Base-by-base conservation (phyloP, 2,113 vertebrate genomes). In the Collichthys lucidus region DNA sequence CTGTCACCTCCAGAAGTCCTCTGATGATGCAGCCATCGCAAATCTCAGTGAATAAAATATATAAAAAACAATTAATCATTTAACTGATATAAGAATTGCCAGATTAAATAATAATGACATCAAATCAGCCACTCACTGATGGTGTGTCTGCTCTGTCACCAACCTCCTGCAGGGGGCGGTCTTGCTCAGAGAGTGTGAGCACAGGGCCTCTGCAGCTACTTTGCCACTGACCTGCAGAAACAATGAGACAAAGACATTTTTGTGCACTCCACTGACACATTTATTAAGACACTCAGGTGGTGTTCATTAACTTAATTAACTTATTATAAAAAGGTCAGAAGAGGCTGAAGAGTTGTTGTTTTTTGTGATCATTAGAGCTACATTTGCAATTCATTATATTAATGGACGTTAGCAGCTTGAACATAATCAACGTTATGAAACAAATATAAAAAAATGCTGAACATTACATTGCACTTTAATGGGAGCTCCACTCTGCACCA, bases 81-180 rank as follows among this genome's bases (percentile, higher is more conserved):
- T 35, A 35, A 35, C 35, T 35, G 7, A 35, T 8, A 35, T 35
- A 35, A 35, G 35, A 40, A 47, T 44, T 50, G 31, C 5, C n/a
- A 20, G n/a, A 20, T 20, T 26, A 31, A 49, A 16, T 0, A 3
- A 16, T 52, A 55, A 64, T 44, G 11, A 22, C 31, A 35, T 35
- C 31, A 57, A 14, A 35, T 64, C 3, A 29, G 17, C 57, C 12
- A 16, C 61, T 44, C 11, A 20, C n/a, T 52, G 53, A 10, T 8
- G 17, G 26, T 62, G 67, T 5, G 24, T 63, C 17, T 5, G 24
- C 4, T 46, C 19, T 84, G 68, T 44, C 62, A 64, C 53, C 77
- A 29, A 84, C 40, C 31, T 83, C 60, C 89, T 70, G 79, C 55
- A 87, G 90, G 61, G 68, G 89, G 44, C 74, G 69, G 40, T 46